These are phyloP conservation scores for Andrena praecox DNA, from an alignment of 2,888 invertebrate genomes.

Conservation along the genomic window DNA sequence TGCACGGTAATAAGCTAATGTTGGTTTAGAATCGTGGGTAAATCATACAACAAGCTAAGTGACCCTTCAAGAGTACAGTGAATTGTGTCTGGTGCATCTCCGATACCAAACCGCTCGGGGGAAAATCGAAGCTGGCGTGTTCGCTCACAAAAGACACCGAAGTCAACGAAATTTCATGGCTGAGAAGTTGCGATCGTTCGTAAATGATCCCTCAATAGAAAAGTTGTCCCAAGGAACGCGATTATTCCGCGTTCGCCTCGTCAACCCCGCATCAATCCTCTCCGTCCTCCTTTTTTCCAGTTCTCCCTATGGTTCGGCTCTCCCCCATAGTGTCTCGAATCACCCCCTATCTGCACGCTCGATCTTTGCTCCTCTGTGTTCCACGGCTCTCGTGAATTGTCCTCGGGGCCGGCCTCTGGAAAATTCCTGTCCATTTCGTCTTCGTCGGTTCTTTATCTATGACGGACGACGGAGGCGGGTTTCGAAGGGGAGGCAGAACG, in stretches of 20 bases:
- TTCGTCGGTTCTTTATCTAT: constrained; percentile 26
- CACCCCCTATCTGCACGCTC: neutral
- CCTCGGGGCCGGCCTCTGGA: constrained; percentile 2
- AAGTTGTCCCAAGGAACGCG: constrained; percentile 51
- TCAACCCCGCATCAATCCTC: constrained; percentile 22
- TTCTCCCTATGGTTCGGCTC: neutral
- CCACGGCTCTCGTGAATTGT: neutral
- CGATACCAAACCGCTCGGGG: too few relatives aligned
- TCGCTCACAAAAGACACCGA: neutral
- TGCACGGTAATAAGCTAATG: too few relatives aligned
- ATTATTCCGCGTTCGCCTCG: constrained; percentile 48
- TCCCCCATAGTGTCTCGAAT: neutral
- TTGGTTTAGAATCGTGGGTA: too few relatives aligned
- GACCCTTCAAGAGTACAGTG: too few relatives aligned
- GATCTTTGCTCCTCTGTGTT: constrained; percentile 6
- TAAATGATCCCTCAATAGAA: constrained; percentile 62
- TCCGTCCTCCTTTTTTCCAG: neutral
- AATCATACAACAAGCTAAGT: too few relatives aligned
- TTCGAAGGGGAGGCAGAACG: neutral
- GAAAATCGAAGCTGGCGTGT: too few relatives aligned
- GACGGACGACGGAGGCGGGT: neutral
- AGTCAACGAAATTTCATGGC: constrained; percentile 1
- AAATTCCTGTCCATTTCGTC: constrained; percentile 19
- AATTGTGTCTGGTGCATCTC: too few relatives aligned
- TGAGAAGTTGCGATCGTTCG: constrained; percentile 44